Evolutionary conservation across 2,113 vertebrate genomes (phyloP).

Genomic region (Psophia crepitans): DNA sequence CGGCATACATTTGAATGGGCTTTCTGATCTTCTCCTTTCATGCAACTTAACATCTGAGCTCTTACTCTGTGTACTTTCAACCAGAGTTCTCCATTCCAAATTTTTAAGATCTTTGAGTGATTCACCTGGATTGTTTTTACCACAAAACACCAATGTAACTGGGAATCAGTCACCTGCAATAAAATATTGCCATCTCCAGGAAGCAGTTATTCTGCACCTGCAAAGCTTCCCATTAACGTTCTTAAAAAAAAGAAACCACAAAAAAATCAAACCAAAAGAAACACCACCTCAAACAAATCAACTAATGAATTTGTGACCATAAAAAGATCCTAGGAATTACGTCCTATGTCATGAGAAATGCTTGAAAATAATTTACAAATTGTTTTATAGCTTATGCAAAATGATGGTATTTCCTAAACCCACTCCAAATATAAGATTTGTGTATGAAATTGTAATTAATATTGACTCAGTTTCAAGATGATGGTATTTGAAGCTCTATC

Average conservation of each 20-base stretch:
- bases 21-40: not conserved
- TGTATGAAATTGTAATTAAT: not conserved
- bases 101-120: not conserved
- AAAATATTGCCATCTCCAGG: constrained; percentile 55
- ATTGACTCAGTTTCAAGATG: not conserved
- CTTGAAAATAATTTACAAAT: not conserved
- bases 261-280: not conserved
- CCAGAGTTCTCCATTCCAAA: not conserved
- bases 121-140: not conserved
- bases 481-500: not conserved
- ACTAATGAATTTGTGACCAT: not conserved
- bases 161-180: constrained; percentile 14
- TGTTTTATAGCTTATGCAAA: not conserved
- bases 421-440: not conserved
- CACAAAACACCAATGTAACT: not conserved
- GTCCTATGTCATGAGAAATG: not conserved
- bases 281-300: too few relatives aligned
- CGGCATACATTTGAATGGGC: not conserved
- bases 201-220: not conserved
- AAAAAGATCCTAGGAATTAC: not conserved
- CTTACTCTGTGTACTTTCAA: not conserved
- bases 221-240: not conserved
- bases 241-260: not conserved
- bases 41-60: not conserved
- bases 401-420: not conserved